phyloP scores from a whole-genome alignment of 2,113 vertebrate species.

The Bambusicola thoracicus region DNA sequence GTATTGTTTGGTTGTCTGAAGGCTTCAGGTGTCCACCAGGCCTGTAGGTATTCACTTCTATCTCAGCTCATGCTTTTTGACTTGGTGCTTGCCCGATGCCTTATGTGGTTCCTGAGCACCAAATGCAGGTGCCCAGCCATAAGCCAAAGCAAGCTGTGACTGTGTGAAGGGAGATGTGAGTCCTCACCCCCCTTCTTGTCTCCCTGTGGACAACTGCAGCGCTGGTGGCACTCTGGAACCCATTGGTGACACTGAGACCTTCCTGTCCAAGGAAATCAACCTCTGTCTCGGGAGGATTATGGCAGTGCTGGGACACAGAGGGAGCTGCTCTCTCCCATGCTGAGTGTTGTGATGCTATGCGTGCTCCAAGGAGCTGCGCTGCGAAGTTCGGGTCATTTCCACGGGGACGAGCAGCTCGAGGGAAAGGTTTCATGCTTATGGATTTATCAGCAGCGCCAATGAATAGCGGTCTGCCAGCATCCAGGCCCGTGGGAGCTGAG shows the following conservation, averaged over 20 bases:
- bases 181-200: fast-evolving
- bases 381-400: not conserved
- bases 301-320: too few relatives aligned
- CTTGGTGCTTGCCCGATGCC: not conserved
- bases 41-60: fast-evolving
- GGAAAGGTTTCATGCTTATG: not conserved
- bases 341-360: too few relatives aligned
- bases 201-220: not conserved
- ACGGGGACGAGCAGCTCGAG: fast-evolving
- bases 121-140: not conserved
- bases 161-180: not conserved
- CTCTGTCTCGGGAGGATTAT: too few relatives aligned
- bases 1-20: not conserved
- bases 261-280: not conserved
- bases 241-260: not conserved
- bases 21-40: fast-evolving
- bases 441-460: fast-evolving
- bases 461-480: not conserved
- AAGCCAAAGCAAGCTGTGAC: too few relatives aligned
- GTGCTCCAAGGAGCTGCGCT: not conserved
- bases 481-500: not conserved
- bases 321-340: too few relatives aligned
- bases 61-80: not conserved
- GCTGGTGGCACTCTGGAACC: not conserved
- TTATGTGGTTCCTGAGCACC: fast-evolving